Conservation (phyloP, 2,888 invertebrate genomes). For the Ommatoiulus sabulosus region DNA sequence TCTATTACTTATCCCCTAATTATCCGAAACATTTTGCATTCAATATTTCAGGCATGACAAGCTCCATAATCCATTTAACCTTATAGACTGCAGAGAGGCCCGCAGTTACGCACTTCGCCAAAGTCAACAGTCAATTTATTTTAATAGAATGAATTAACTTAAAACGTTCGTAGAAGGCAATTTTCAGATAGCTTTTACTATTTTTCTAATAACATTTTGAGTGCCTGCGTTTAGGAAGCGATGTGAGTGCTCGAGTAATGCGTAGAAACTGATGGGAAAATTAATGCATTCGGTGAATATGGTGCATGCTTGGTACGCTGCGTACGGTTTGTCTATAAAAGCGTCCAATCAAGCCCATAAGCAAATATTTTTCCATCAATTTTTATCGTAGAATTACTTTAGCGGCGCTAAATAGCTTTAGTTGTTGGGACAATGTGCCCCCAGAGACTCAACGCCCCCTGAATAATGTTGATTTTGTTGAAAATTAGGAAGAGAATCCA, state of each 20-base stretch:
- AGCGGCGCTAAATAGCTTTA: slow-evolving; percentile 41
- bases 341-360: slow-evolving; percentile 44
- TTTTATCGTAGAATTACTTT: slow-evolving; percentile 34
- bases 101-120: neutral
- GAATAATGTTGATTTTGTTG: slow-evolving; percentile 16
- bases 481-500: slow-evolving; percentile 7
- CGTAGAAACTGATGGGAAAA: slow-evolving; percentile 33
- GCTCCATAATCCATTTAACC: slow-evolving; percentile 33
- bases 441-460: slow-evolving; percentile 9
- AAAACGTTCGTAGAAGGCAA: slow-evolving; percentile 21
- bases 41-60: slow-evolving; percentile 37
- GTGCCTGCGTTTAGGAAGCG: neutral
- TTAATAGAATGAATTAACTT: slow-evolving; percentile 48
- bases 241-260: neutral
- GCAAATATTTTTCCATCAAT: slow-evolving; percentile 44
- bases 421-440: slow-evolving; percentile 44
- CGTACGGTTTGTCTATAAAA: neutral
- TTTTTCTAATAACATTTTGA: slow-evolving; percentile 32
- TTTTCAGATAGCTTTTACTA: slow-evolving; percentile 41
- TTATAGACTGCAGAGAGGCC: neutral
- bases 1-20: slow-evolving; percentile 15
- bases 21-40: slow-evolving; percentile 8
- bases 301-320: neutral
- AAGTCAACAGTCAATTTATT: slow-evolving; percentile 39
- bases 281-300: slow-evolving; percentile 16